A percentile compares a stretch with the other conserved stretches of the same genome.
Conservation (phyloP, 30 jellyfish, hydroid and myxozoan species). For the Turritopsis rubra region DNA sequence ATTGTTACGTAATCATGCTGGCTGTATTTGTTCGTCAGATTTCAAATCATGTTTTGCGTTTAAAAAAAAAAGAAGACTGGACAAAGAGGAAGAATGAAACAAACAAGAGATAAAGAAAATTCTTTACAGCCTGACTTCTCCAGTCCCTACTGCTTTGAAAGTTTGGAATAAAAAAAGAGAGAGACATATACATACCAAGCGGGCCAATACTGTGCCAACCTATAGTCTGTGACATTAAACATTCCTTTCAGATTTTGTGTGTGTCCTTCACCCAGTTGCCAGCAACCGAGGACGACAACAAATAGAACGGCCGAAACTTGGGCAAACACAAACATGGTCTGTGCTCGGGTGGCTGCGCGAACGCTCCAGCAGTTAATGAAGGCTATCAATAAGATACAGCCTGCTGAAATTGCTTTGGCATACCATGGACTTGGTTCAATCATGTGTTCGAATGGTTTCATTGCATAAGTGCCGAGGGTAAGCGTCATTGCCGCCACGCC, state of each 20-base stretch:
- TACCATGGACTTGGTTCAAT: conserved; percentile 32
- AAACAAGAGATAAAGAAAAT: no score
- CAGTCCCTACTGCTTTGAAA: no score
- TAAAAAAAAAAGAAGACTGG: no score
- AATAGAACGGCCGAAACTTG: conserved; percentile 47
- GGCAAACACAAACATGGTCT: conserved; percentile 46
- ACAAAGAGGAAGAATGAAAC: no score
- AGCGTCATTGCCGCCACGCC: conserved; percentile 55
- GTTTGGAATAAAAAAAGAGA: background rate
- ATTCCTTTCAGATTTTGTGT: conserved; percentile 29
- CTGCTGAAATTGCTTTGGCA: conserved; percentile 54
- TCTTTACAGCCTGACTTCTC: no score
- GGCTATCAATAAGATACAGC: conserved; percentile 28
- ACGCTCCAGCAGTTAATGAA: conserved; percentile 52
- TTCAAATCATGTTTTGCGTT: no score
- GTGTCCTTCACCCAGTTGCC: conserved; percentile 51
- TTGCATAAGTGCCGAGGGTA: conserved; percentile 51
- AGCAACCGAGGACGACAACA: conserved; percentile 44
- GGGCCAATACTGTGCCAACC: background rate
- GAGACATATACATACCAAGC: background rate
- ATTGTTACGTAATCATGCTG: no score
- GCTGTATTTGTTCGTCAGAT: no score
- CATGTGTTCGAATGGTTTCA: conserved; percentile 44
- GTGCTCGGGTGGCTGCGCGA: conserved; percentile 48
- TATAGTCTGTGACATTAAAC: conserved; percentile 25